Evolutionary conservation across 1,140 invertebrate species (phyloP).

Genomic region (Acromyrmex charruanus): DNA sequence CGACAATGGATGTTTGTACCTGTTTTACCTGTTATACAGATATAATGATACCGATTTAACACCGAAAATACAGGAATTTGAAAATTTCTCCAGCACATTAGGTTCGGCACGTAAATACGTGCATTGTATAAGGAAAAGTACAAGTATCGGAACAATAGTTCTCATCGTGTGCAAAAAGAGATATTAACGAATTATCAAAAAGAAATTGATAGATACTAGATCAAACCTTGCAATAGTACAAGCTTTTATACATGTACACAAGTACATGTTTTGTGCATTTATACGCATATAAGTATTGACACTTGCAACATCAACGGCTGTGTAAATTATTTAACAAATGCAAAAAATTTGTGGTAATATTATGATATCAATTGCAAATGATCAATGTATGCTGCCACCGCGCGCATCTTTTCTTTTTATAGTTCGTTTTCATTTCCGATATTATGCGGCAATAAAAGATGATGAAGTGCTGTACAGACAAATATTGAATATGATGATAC

Average conservation of each 20-base stretch:
- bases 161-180: background rate
- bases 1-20: background rate
- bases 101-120: background rate
- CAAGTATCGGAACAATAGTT: background rate
- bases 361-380: background rate
- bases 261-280: background rate
- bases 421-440: background rate
- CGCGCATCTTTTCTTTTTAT: background rate
- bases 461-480: background rate
- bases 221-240: background rate
- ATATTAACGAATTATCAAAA: background rate
- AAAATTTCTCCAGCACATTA: no score
- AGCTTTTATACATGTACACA: background rate
- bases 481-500: background rate
- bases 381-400: background rate
- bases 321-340: slow-evolving; percentile 18
- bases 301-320: slow-evolving; percentile 11
- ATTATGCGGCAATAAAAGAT: slow-evolving; percentile 12
- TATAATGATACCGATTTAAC: slow-evolving; percentile 6
- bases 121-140: slow-evolving; percentile 10
- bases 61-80: background rate
- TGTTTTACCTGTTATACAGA: slow-evolving; percentile 41
- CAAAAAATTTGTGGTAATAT: background rate
- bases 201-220: background rate
- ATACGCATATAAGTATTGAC: background rate